Evolutionary conservation across 1,140 invertebrate genomes (phyloP).

Genomic region (Apocrypta bakeri): DNA sequence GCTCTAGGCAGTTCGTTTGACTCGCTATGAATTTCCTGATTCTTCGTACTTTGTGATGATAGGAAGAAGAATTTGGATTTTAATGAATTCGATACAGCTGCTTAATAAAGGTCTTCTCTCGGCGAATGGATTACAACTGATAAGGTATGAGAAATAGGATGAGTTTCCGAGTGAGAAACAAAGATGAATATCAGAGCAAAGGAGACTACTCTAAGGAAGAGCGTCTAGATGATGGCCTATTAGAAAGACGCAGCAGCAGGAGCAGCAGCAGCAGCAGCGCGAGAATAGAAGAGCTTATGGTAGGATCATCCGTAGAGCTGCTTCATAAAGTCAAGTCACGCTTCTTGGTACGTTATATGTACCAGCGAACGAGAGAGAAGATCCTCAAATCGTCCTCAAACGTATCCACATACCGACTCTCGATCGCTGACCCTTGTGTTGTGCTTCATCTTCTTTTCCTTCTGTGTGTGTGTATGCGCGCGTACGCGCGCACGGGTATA

Average conservation of each 20-base stretch:
- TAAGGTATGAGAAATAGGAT: background rate
- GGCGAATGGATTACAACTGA: background rate
- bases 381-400: slow-evolving; percentile 66
- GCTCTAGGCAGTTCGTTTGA: too few species aligned
- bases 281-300: background rate
- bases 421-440: slow-evolving; percentile 62
- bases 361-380: slow-evolving; percentile 24
- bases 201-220: background rate
- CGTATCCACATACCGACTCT: slow-evolving; percentile 51
- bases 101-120: background rate
- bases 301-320: slow-evolving; percentile 1
- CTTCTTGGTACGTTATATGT: slow-evolving; percentile 48
- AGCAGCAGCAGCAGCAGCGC: too few species aligned
- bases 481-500: too few species aligned
- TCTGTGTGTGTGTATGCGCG: too few species aligned
- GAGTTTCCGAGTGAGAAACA: slow-evolving; percentile 10
- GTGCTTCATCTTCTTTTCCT: slow-evolving; percentile 57
- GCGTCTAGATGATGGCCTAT: background rate
- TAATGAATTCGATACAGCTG: background rate
- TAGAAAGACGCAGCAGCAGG: slow-evolving; percentile 19
- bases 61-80: background rate
- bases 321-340: slow-evolving; percentile 68
- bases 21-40: too few species aligned
- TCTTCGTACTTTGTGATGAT: too few species aligned
- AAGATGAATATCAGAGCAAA: slow-evolving; percentile 21